phyloP scores from a whole-genome alignment of 2,797 vertebrate species.

The Sylvilagus floridanus region DNA sequence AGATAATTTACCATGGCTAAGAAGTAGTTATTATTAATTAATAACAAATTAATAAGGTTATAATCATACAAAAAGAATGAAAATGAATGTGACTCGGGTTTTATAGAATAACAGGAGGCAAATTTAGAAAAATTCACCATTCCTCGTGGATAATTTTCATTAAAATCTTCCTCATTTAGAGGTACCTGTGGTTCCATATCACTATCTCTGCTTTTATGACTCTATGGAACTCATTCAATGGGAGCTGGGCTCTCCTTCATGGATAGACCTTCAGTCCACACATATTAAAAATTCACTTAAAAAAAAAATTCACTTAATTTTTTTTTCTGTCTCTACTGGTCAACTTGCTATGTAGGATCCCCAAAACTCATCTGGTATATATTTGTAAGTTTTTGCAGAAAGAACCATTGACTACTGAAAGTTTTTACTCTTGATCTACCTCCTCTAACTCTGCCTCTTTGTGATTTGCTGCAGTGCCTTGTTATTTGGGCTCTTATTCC shows the following conservation, averaged over 20 bases:
- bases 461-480: not conserved
- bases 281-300: not conserved
- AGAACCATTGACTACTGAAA: not conserved
- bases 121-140: constrained; percentile 13
- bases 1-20: constrained; percentile 3
- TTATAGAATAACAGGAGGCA: not conserved
- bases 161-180: not conserved
- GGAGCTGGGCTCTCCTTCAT: not conserved
- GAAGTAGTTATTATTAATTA: constrained; percentile 60
- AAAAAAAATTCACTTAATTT: not conserved
- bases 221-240: not conserved
- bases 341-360: not conserved
- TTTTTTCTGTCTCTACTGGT: not conserved
- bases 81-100: not conserved
- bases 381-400: not conserved
- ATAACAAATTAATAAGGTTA: constrained; percentile 57
- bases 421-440: not conserved
- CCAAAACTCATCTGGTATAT: constrained; percentile 35
- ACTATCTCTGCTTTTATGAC: not conserved
- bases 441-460: not conserved
- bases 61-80: not conserved
- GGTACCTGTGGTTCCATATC: not conserved
- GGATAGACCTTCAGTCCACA: not conserved
- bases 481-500: no score
- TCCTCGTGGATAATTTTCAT: not conserved